A percentile compares a stretch with the other conserved stretches of the same genome.
Conservation (phyloP, 2,113 vertebrate genomes). For the Petaurus breviceps region DNA sequence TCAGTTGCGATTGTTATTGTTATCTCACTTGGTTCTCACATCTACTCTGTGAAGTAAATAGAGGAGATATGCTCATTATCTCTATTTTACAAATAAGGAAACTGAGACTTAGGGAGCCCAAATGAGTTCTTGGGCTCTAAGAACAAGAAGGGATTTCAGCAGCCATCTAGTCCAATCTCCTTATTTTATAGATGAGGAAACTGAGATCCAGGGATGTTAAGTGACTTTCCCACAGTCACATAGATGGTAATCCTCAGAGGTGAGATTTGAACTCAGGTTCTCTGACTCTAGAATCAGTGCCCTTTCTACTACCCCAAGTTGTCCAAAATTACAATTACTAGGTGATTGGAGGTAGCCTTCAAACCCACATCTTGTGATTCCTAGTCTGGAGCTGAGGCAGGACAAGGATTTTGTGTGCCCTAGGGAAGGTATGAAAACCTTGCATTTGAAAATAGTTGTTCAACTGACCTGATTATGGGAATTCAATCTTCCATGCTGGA, state of each 20-base stretch:
- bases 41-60: background rate
- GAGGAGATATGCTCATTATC: background rate
- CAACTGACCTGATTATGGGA: background rate
- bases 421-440: background rate
- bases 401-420: background rate
- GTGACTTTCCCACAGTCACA: background rate
- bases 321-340: background rate
- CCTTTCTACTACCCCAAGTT: background rate
- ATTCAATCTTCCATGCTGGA: background rate
- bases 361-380: background rate
- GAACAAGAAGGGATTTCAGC: background rate
- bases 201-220: background rate
- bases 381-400: background rate
- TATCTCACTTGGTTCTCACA: background rate
- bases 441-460: background rate
- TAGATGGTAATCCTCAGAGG: background rate
- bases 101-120: background rate
- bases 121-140: background rate
- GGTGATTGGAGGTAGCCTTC: background rate
- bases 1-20: background rate
- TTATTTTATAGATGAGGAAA: background rate
- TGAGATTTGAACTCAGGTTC: background rate
- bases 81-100: background rate
- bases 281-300: background rate
- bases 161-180: background rate